Evolutionary conservation across 2,888 invertebrate species (phyloP), one percentile per base, ranked within the genome.

Genomic region (Lingula anatina): DNA sequence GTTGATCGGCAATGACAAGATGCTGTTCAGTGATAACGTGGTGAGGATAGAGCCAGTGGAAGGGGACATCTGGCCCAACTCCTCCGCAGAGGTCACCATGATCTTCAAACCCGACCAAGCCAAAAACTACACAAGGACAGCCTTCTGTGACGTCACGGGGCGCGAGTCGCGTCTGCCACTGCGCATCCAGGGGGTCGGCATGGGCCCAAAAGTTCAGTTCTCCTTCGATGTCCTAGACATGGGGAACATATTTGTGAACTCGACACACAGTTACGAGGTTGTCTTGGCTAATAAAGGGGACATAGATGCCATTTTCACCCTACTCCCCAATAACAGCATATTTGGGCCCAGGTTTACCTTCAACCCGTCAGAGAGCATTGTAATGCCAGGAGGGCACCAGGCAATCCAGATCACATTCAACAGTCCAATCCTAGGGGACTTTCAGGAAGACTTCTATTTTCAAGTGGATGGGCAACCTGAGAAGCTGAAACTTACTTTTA

Each of bases 41-140:
- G 59, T 76, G 27, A 68, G 64, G 46, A 62, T 77, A 43, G 73
- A 76, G 45, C 77, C 77, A 25, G 56, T 65, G 9, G 75, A 76
- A 43, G 77, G 76, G 20, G 76, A 76, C 41, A 72, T 77, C 28
- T 77, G 77, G 77, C 77, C 77, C 21, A 68, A 76, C 57, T 75
- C 75, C 3, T 60, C 64, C 15, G 61, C 65, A 23, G 74, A 76
- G 44, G 63, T 75, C 25, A 74, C 54, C 37, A 59, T 77, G 15
- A 63, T 75, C 37, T 77, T 77, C 60, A 71, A 68, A 51, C 77
- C 77, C 35, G 60, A 64, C 23, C 68, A 70, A 53, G 73, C 76
- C n/a, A 62, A 64, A 41, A 59, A 57, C n/a, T 76, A 74, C 60
- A 64, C 64, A 3, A 55, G 66, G 26, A 73, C 70, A 21, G 73